Percentiles rank a stretch among this genome's conserved stretches.
phyloP scores from a whole-genome alignment of 2,797 vertebrate species.

The Esox lucius region DNA sequence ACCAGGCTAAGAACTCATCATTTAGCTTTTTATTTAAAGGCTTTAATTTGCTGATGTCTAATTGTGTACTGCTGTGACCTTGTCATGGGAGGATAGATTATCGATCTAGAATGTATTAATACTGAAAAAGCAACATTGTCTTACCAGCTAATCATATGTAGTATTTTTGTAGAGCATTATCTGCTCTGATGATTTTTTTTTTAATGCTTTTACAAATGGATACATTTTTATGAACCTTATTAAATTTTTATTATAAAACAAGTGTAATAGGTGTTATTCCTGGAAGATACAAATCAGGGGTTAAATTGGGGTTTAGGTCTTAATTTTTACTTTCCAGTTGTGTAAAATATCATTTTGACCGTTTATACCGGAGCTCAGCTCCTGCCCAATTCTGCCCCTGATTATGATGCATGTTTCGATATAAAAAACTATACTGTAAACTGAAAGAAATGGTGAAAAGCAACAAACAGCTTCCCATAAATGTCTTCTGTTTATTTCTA shows the following conservation, averaged over 20 bases:
- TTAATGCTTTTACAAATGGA: background rate
- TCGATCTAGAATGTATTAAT: background rate
- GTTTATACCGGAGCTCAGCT: no score
- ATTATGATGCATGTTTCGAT: no score
- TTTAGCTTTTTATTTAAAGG: background rate
- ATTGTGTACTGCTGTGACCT: background rate
- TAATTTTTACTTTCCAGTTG: no score
- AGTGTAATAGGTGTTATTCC: background rate
- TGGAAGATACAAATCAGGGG: background rate
- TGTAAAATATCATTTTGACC: background rate
- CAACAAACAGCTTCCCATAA: conserved; percentile 4
- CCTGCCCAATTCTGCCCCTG: no score
- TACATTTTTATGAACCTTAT: background rate
- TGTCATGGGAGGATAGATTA: background rate
- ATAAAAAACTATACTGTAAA: background rate
- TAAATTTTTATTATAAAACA: background rate
- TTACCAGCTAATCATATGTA: background rate
- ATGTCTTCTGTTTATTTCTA: conserved; percentile 14
- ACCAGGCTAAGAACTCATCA: no score
- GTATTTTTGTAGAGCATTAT: conserved; percentile 23
- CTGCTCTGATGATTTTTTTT: background rate
- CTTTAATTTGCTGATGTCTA: background rate
- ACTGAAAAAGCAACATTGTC: background rate
- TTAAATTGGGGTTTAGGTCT: no score
- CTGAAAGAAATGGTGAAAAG: background rate